phyloP scores from a whole-genome alignment of 2,888 invertebrate genomes.

The Rutpela maculata region DNA sequence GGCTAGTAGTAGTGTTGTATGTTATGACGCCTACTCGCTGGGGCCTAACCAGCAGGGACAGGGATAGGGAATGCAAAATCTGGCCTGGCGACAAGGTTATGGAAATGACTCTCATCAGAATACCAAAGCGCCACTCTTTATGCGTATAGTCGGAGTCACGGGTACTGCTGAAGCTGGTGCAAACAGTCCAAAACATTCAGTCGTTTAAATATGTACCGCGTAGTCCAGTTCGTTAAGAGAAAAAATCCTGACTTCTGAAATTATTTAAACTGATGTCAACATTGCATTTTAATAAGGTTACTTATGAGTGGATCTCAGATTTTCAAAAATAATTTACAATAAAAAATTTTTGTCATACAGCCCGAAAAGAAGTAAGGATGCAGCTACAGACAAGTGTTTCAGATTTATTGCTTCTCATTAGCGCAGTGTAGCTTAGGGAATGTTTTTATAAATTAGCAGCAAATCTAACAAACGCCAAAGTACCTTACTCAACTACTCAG shows the following conservation, averaged over 20 bases:
- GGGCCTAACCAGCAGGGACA: conserved; percentile 47
- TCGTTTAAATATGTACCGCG: background rate
- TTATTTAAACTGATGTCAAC: too few relatives aligned
- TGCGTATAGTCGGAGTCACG: conserved; percentile 45
- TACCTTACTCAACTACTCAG: too few relatives aligned
- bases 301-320: too few relatives aligned
- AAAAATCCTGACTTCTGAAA: background rate
- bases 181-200: conserved; percentile 32
- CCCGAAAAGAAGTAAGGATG: too few relatives aligned
- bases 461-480: too few relatives aligned
- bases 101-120: conserved; percentile 68
- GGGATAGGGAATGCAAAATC: conserved; percentile 56
- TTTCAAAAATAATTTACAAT: too few relatives aligned
- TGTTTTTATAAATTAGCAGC: too few relatives aligned
- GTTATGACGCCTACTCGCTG: conserved; percentile 58
- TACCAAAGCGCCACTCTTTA: conserved; percentile 66
- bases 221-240: conserved; percentile 17
- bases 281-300: too few relatives aligned
- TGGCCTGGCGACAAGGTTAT: conserved; percentile 62
- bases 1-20: conserved; percentile 51
- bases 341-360: too few relatives aligned
- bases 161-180: conserved; percentile 14
- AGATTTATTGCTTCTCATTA: too few relatives aligned
- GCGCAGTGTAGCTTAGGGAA: too few relatives aligned
- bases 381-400: too few relatives aligned